phyloP scores from a whole-genome alignment of 2,797 vertebrate species.

The Sylvilagus floridanus region DNA sequence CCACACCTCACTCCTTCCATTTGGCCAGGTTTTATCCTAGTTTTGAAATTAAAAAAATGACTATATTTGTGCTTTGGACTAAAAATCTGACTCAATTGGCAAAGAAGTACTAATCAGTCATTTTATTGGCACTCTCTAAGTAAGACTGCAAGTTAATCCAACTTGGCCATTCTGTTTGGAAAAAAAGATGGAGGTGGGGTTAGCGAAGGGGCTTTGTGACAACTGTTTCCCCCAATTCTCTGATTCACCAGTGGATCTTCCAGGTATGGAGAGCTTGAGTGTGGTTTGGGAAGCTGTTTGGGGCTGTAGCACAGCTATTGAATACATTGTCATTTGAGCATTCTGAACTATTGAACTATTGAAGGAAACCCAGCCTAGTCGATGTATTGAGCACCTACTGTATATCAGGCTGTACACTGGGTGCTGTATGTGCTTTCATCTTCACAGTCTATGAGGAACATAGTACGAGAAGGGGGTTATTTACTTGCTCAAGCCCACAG shows the following conservation, averaged over 20 bases:
- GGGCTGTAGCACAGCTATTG: not conserved
- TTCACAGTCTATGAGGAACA: not conserved
- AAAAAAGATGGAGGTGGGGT: no score
- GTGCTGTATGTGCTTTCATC: not conserved
- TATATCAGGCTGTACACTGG: not conserved
- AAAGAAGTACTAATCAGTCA: slow-evolving; percentile 61
- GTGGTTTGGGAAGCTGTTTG: not conserved
- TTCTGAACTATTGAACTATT: not conserved
- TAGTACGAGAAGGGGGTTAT: not conserved
- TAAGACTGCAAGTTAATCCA: slow-evolving; percentile 65
- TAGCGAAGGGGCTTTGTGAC: not conserved
- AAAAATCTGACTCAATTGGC: slow-evolving; percentile 49
- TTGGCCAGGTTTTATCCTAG: not conserved
- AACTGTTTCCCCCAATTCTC: slow-evolving; percentile 33
- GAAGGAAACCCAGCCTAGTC: not conserved
- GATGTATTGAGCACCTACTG: not conserved
- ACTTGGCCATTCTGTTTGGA: slow-evolving; percentile 19
- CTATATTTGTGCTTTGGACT: not conserved
- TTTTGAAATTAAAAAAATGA: not conserved
- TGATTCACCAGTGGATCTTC: slow-evolving; percentile 38
- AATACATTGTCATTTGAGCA: not conserved
- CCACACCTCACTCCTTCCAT: not conserved
- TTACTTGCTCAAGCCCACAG: not conserved
- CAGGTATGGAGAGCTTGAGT: not conserved
- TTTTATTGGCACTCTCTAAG: slow-evolving; percentile 50